Percentiles rank a stretch among this genome's conserved stretches.
Evolutionary conservation across 2,113 vertebrate genomes (phyloP).

Genomic region (Phalacrocorax brasilianus): DNA sequence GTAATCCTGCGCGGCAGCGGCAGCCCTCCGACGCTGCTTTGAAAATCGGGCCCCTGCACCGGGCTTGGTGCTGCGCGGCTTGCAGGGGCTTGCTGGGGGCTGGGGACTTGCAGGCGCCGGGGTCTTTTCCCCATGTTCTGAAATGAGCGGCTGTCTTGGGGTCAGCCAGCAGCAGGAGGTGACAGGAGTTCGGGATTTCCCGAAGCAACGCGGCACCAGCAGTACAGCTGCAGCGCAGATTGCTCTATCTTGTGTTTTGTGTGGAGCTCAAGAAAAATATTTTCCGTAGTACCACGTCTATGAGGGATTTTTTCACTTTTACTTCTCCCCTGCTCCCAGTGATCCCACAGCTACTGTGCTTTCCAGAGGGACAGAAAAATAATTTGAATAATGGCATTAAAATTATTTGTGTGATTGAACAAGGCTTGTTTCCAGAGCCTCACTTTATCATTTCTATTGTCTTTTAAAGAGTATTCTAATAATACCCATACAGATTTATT

Average conservation of each 20-base stretch:
- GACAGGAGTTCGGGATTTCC: conserved; percentile 34
- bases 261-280: not conserved
- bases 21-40: conserved; percentile 76
- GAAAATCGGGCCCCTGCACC: conserved; percentile 41
- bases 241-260: accelerated
- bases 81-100: too few relatives aligned
- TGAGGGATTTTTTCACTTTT: not conserved
- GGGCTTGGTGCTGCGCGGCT: conserved; percentile 38
- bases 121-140: conserved; percentile 31
- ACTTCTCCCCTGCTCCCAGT: not conserved
- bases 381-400: not conserved
- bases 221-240: not conserved
- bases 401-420: not conserved
- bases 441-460: not conserved
- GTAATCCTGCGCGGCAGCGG: conserved; percentile 82
- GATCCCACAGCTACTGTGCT: not conserved
- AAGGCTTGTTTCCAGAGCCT: not conserved
- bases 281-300: accelerated
- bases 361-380: not conserved
- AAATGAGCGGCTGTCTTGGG: conserved; percentile 68
- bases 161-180: conserved; percentile 66
- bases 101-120: too few relatives aligned
- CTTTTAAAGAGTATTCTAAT: not conserved
- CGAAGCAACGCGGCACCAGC: not conserved
- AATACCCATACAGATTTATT: not conserved